Conservation (phyloP, 2,797 vertebrate species). For the Gorsachius magnificus region DNA sequence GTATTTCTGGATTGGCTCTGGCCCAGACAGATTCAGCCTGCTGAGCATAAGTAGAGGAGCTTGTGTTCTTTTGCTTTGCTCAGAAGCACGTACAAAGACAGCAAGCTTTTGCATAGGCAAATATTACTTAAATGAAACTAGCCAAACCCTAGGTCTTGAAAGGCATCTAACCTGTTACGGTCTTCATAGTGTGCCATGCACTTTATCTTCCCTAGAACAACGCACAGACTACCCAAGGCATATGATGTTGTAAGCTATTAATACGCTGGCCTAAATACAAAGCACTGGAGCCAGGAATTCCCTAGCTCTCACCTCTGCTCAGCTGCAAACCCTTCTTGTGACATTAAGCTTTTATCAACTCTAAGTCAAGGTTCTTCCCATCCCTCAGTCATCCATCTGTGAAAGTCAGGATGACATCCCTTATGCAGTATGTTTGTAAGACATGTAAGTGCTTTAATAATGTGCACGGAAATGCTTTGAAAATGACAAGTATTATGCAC, state of each 20-base stretch:
- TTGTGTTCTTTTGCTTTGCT: neutral
- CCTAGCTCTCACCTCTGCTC: slow-evolving; percentile 23
- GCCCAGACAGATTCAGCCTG: slow-evolving; percentile 30
- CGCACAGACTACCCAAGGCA: neutral
- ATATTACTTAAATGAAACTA: neutral
- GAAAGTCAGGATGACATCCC: neutral
- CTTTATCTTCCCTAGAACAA: neutral
- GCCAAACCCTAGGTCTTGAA: neutral
- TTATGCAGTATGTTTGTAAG: neutral
- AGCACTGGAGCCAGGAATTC: slow-evolving; percentile 13
- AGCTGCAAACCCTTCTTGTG: neutral
- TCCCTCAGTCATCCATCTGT: neutral
- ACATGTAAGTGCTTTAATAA: neutral
- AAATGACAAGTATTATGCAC: neutral
- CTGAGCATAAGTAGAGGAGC: neutral
- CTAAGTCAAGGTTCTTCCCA: neutral
- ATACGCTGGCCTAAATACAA: slow-evolving; percentile 53
- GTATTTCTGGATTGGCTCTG: neutral
- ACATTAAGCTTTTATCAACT: neutral
- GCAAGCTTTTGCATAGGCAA: neutral
- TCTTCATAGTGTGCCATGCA: rapidly evolving
- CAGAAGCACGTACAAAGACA: neutral
- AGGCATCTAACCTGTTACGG: neutral
- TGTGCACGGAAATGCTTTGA: neutral
- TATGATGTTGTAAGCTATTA: slow-evolving; percentile 12